Evolutionary conservation across 2,113 vertebrate species (phyloP), one percentile per base, ranked within the genome.

Genomic region (Mohoua ochrocephala): DNA sequence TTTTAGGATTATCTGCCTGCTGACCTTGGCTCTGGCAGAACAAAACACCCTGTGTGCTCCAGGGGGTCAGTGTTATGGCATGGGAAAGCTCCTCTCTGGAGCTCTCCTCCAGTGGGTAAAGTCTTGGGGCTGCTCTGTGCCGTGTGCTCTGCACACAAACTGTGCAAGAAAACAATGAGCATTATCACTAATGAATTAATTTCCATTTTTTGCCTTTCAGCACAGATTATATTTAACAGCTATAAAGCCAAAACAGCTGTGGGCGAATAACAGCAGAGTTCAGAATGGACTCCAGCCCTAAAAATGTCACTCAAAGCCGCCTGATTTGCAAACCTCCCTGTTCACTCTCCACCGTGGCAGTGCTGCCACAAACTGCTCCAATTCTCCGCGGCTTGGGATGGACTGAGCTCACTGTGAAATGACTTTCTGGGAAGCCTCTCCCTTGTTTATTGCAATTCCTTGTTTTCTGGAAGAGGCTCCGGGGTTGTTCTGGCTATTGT

Each of bases 391-490:
- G 79, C 54, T 89, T 6, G 2, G 9, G 75, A 52, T 57, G 70
- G 37, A 61, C 89, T 91, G 91, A 94, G 89, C 81, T 95, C 90
- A 65, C 79, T 83, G 78, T 5, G 56, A 77, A 88, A 80, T 15
- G 14, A 35, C 50, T 70, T 90, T 77, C 82, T 90, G 87, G 68
- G 87, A 96, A 95, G 76, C 85, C 90, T 94, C 94, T 96, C 92
- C 92, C 92, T 91, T 96, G 90, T 88, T 95, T 92, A 65, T 60
- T 70, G 42, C 68, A 65, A 69, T 50, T 39, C 49, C 68, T 86
- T 59, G 33, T 76, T 70, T 84, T 79, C 82, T 96, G 87, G 92
- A 94, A 74, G 39, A 79, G 57, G 20, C 23, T 18, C 24, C 0
- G 12, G 71, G 80, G 41, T 52, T 60, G n/a, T 64, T 79, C 92